Base-by-base conservation (phyloP, 2,888 invertebrate species). In the Sphaerophoria taeniata region DNA sequence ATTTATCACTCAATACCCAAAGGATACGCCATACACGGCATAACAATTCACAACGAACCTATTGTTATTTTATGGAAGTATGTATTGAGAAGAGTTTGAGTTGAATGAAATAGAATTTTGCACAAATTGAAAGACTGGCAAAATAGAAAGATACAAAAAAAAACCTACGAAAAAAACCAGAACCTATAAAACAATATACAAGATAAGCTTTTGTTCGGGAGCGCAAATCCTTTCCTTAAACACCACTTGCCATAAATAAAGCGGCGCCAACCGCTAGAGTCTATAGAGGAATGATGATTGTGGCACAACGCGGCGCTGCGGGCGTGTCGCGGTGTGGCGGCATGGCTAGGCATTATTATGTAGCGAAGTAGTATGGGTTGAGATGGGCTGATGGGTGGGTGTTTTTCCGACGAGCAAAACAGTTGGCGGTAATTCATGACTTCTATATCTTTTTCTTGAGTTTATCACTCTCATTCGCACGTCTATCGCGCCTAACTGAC, bases 401-500 rank as follows among this genome's bases (percentile, higher is more conserved):
- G 9, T 9, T 43, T 43, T 9, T 9, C 6, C 12, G 9, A 12
- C 12, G 4, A 43, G 43, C 9, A 39, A 24, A 2, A 24, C 24
- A 24, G 24, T 24, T 69, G 76, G 53, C 47, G 71, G 60, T 72
- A 76, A 56, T 72, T 72, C 82, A 76, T 67, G 77, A 61, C 60
- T 33, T 43, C 55, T 73, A 47, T 73, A 73, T 82, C 71, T 76
- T 77, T 55, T 67, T 45, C 45, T 74, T 56, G 73, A 78, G 78
- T 83, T 83, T 78, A 83, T 83, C 83, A 78, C 83, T 74, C 73
- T 83, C 73, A 74, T 78, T 83, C 78, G 73, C 83, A 83, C 83
- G 73, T 83, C 79, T 74, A 78, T 78, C 73, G 70, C 69, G 83
- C 78, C 78, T 83, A 78, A 74, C 83, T 83, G 78, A 78, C 72